A percentile compares a stretch with the other conserved stretches of the same genome.
Evolutionary conservation across 2,797 vertebrate genomes (phyloP).

Genomic region (Lutjanus campechanus): DNA sequence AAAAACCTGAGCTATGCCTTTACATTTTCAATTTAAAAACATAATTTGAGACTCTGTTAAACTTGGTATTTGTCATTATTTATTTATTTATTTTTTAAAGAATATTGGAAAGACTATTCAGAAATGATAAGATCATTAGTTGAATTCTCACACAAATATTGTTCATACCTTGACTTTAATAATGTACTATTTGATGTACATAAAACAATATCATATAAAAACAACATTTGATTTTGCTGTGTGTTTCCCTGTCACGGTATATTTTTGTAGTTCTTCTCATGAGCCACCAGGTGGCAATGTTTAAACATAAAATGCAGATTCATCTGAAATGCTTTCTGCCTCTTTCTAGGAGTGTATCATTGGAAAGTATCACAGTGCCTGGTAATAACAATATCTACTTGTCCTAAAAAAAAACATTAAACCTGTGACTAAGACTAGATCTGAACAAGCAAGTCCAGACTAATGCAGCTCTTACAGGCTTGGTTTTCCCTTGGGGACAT

Average conservation of each 20-base stretch:
- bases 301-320: background rate
- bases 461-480: constrained; percentile 1
- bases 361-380: too few species aligned
- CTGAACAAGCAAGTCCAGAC: background rate
- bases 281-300: constrained; percentile 54
- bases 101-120: background rate
- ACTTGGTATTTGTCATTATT: background rate
- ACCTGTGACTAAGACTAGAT: background rate
- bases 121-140: background rate
- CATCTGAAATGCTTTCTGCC: background rate
- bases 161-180: background rate
- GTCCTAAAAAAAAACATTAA: background rate
- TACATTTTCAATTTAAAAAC: too few species aligned
- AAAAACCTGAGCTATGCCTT: too few species aligned
- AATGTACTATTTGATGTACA: background rate
- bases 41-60: background rate
- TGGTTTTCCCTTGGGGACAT: constrained; percentile 17
- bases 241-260: background rate
- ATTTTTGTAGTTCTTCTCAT: constrained; percentile 38
- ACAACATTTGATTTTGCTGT: background rate
- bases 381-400: background rate
- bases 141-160: background rate
- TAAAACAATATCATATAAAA: background rate
- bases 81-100: background rate
- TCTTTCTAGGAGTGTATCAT: constrained; percentile 5